These are phyloP conservation scores for Tricholaema leucomelas DNA, from an alignment of 2,113 vertebrate species.

Conservation along the genomic window DNA sequence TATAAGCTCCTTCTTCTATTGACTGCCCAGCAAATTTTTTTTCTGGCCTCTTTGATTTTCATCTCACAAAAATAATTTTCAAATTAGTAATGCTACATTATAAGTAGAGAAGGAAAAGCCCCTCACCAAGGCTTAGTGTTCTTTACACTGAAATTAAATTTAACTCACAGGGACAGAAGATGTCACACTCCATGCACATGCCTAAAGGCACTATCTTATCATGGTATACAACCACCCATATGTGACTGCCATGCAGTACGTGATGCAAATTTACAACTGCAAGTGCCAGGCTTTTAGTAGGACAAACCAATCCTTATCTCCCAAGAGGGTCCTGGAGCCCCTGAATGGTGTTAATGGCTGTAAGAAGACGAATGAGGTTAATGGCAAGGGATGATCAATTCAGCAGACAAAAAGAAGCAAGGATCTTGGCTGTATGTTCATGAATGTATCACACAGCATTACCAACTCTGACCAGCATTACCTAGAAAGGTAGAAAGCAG, in stretches of 20 bases:
- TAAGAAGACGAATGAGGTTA: not conserved
- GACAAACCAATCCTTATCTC: not conserved
- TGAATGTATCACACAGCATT: not conserved
- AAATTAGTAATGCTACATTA: fast-evolving
- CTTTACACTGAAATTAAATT: not conserved
- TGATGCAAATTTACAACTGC: not conserved
- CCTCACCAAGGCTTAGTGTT: not conserved
- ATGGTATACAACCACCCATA: not conserved
- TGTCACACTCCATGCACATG: fast-evolving
- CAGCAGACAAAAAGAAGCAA: not conserved
- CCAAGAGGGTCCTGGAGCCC: not conserved
- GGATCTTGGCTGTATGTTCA: fast-evolving
- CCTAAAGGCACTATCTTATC: not conserved
- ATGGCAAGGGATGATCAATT: not conserved
- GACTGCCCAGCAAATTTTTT: not conserved
- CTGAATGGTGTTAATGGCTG: not conserved
- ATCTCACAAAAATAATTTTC: not conserved
- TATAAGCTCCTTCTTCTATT: not conserved
- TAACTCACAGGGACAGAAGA: not conserved
- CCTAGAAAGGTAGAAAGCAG: not conserved
- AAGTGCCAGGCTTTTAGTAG: not conserved
- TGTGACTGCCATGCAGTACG: not conserved
- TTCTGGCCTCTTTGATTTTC: not conserved
- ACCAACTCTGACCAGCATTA: not conserved
- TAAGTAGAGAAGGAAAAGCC: not conserved